Evolutionary conservation across 2,888 invertebrate genomes (phyloP), one percentile per base, ranked within the genome.

Genomic region (Notodonta ziczac): DNA sequence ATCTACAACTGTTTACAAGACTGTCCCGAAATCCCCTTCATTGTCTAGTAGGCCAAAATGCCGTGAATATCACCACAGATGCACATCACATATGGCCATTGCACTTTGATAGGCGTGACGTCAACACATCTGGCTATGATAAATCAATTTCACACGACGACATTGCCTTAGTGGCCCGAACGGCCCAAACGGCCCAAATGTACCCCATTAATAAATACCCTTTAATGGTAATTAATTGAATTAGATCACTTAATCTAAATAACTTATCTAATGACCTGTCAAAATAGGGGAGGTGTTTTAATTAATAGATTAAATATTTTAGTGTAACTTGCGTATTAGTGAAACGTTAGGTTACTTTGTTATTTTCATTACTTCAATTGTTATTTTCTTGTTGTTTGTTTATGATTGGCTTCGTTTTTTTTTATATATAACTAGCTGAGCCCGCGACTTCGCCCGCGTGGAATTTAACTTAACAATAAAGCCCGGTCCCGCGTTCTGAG

Each of bases 121-220:
- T 74, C 70, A 73, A 68, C 62, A 69, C 85, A 86, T 86, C 82
- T 87, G 87, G 66, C 70, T 66, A 57, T 60, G 59, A 71, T 71
- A 71, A 82, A 84, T 86, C 82, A 82, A 87, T 87, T 86, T 83
- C 81, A 86, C 81, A 55, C 55, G 16, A 2, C 42, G 66, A 66
- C 70, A 67, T 65, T 59, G 62, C 53, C 63, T 9, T n/a, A 50
- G 53, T 42, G 51, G 52, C 32, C 52, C 52, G 52, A 32, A 52
- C 12, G 24, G 48, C 48, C 13, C 52, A 51, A 56, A 53, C 5
- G 32, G 9, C 48, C 13, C 52, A 59, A 57, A 52, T 57, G 56
- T 44, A 12, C 12, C 59, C 40, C 7, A 32, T 14, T 55, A 39
- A 56, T 56, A 44, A 56, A 56, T 16, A 24, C 0, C 52, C 69